These are phyloP conservation scores for Podarcis muralis DNA, from an alignment of 2,113 vertebrate genomes.

Conservation along the genomic window DNA sequence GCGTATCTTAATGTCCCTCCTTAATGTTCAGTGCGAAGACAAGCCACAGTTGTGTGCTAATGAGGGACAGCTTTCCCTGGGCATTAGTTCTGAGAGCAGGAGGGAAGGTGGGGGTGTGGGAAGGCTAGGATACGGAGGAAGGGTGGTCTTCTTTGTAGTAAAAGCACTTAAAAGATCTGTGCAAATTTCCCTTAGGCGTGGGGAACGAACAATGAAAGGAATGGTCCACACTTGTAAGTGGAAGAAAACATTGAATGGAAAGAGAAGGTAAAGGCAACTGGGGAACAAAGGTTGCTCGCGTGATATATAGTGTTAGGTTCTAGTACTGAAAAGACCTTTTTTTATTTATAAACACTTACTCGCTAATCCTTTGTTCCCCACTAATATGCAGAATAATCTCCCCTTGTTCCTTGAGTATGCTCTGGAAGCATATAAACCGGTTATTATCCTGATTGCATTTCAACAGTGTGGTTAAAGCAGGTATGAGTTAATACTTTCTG, in stretches of 20 bases:
- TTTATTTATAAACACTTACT: not conserved
- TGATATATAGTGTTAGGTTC: not conserved
- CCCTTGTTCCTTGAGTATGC: not conserved
- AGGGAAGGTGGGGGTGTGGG: not conserved
- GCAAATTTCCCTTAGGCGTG: not conserved
- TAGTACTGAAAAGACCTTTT: not conserved
- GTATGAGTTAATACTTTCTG: not conserved
- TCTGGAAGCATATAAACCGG: not conserved
- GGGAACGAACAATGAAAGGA: too few species aligned
- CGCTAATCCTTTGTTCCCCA: not conserved
- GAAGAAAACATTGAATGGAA: not conserved
- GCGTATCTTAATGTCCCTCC: not conserved
- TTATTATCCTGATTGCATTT: not conserved
- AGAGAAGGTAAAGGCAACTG: constrained; percentile 33
- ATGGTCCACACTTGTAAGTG: not conserved
- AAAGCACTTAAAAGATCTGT: not conserved
- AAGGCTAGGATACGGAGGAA: not conserved
- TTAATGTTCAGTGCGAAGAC: not conserved
- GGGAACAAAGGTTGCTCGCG: not conserved
- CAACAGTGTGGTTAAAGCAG: not conserved
- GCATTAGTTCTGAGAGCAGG: not conserved
- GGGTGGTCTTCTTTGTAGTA: not conserved
- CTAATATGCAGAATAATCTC: not conserved
- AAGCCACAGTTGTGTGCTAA: not conserved
- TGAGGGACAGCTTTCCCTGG: not conserved